phyloP scores from a whole-genome alignment of 1,140 invertebrate genomes.

The Arion vulgaris region DNA sequence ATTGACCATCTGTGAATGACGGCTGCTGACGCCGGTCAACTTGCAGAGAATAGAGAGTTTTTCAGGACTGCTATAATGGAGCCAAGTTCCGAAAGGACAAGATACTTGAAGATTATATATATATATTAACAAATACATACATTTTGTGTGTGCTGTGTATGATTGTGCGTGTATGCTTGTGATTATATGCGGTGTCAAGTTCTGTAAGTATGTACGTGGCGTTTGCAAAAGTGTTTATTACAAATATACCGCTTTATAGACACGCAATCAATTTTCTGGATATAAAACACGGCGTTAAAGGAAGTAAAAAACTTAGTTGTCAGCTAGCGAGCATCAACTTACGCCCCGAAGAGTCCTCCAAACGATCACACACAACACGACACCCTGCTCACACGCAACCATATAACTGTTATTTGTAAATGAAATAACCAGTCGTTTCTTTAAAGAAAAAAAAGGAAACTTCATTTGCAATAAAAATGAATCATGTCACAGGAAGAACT shows the following conservation, averaged over 20 bases:
- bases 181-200: too few species aligned
- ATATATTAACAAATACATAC: background rate
- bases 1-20: too few species aligned
- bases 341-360: background rate
- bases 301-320: conserved; percentile 3
- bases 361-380: background rate
- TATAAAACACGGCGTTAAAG: background rate
- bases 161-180: too few species aligned
- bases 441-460: background rate
- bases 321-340: conserved; percentile 8
- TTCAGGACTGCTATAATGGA: too few species aligned
- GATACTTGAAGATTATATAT: too few species aligned
- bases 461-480: conserved; percentile 31
- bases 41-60: too few species aligned
- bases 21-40: too few species aligned
- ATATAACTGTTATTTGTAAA: conserved; percentile 3
- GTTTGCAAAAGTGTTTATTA: background rate
- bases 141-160: background rate
- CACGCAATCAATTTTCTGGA: conserved; percentile 12
- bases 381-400: conserved; percentile 6
- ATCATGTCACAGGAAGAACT: background rate
- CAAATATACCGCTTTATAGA: background rate
- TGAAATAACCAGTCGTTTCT: background rate
- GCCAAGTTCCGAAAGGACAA: too few species aligned
- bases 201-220: too few species aligned